Base-by-base conservation (phyloP, 1,140 invertebrate genomes). In the Stratiolaelaps scimitus region DNA sequence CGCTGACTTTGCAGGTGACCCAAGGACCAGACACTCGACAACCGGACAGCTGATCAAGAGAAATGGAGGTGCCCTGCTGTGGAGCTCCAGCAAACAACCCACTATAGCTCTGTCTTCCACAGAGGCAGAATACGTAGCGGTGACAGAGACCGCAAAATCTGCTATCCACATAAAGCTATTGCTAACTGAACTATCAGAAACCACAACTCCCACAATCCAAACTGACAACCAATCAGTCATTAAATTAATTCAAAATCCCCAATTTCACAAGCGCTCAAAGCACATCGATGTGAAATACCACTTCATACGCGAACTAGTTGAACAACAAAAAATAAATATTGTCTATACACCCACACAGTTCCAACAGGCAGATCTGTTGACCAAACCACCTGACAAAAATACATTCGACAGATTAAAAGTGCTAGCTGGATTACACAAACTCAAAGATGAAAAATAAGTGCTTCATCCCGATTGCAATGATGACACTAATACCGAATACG, bases 21-120 rank as follows among this genome's bases (percentile, higher is more conserved):
- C 44, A 20, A 65, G 47, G 19, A 67, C 73, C 45, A 47, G 68
- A 64, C 69, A 68, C 45, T 72, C 74, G 15, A 73, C 67, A 19
- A 75, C 71, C 28, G 75, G 77, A 0, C 75, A 72, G 68, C 64
- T 75, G 0, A 74, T 74, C 66, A 67, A 70, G 44, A 43, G 75
- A 53, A 70, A 67, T 48, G 68, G 76, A 64, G 19, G 74, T 29
- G 74, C 78, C 48, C 76, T 80, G 65, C 76, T 75, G n/a, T 81
- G 77, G 69, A 76, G 78, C 71, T 76, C 77, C 69, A 77, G 74
- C 34, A 78, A 76, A 69, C 80, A 81, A 66, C 73, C 71, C 43
- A 76, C 76, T 5, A 75, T 77, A 29, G 77, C 77, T 28, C 71
- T 77, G 60, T 77, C 74, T 20, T 75, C 73, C 4, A 77, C 76